Evolutionary conservation across 2,888 invertebrate genomes (phyloP), one percentile per base, ranked within the genome.

Genomic region (Nasonia oneida): DNA sequence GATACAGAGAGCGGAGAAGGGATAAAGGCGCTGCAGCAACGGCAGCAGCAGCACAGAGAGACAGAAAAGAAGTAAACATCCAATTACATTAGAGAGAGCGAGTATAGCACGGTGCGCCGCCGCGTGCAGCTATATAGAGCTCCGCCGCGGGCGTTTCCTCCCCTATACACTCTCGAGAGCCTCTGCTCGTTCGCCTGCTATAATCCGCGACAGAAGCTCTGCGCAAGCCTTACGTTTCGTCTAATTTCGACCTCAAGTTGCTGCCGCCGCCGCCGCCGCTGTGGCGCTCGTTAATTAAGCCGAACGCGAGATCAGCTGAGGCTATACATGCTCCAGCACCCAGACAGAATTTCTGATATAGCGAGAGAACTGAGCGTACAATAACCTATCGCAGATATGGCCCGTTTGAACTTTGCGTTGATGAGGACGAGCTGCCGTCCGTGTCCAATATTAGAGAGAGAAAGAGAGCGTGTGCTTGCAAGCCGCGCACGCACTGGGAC

Each of bases 401-500:
- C 15, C 75, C 90, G 90, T 90, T 91, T 90, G 90, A 91, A 90
- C 90, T 91, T 89, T 91, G 90, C 91, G 37, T 37, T 90, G 90
- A 90, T 89, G 89, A 89, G 88, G 33, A 47, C 39, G 47, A 37
- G n/a, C n/a, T 6, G 57, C 57, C 70, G 74, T 73, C 73, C 71
- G 71, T 71, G 83, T 83, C 71, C 57, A 39, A 77, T 77, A 77
- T 83, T 77, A 74, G 50, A 50, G 64, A 10, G 64, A 10, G 10
- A 2, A 12, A 10, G 47, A 10, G 10, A 2, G 29, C 6, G 33
- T 3, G 33, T 23, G 15, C 42, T 23, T 90, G 90, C 90, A 89
- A 89, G 90, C 71, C 15, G 90, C 15, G 90, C 91, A 92, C 92
- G 92, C 92, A 92, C 91, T 90, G 91, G 91, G 91, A 91, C 90